These are phyloP conservation scores for Chloroceryle inda DNA, from an alignment of 2,797 vertebrate genomes.

Conservation along the genomic window DNA sequence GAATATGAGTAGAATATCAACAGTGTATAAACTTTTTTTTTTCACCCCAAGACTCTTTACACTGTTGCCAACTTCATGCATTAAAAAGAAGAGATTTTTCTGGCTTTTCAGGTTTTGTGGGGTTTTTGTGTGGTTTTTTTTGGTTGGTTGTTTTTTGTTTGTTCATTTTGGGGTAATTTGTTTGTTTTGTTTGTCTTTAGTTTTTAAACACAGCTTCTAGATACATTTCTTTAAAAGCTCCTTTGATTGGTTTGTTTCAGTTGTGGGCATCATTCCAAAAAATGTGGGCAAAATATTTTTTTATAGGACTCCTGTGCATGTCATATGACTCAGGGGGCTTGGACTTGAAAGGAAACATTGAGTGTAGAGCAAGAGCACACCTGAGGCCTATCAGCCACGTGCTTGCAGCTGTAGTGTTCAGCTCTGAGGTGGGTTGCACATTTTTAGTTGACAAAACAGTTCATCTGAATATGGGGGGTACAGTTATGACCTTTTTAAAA, in stretches of 20 bases:
- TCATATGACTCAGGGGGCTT: background rate
- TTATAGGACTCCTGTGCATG: background rate
- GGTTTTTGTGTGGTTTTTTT: too few species aligned
- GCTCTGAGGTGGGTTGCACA: rapidly evolving
- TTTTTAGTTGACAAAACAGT: background rate
- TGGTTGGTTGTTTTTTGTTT: too few species aligned
- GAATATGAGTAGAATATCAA: background rate
- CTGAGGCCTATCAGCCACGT: background rate
- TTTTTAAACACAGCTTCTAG: background rate
- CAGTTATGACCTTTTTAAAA: background rate
- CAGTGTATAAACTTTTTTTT: background rate
- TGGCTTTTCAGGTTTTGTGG: background rate
- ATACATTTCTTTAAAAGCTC: background rate
- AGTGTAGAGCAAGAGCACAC: background rate
- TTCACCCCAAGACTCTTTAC: background rate
- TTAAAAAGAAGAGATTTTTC: background rate
- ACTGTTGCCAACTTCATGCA: background rate
- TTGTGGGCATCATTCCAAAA: background rate
- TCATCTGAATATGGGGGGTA: background rate
- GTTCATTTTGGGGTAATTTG: background rate
- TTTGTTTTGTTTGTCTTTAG: too few species aligned
- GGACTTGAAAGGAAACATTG: background rate
- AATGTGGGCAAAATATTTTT: background rate
- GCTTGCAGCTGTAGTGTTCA: background rate
- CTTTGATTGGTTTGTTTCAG: background rate